phyloP scores from a whole-genome alignment of 2,113 vertebrate genomes.

The Vanacampus margaritifer region DNA sequence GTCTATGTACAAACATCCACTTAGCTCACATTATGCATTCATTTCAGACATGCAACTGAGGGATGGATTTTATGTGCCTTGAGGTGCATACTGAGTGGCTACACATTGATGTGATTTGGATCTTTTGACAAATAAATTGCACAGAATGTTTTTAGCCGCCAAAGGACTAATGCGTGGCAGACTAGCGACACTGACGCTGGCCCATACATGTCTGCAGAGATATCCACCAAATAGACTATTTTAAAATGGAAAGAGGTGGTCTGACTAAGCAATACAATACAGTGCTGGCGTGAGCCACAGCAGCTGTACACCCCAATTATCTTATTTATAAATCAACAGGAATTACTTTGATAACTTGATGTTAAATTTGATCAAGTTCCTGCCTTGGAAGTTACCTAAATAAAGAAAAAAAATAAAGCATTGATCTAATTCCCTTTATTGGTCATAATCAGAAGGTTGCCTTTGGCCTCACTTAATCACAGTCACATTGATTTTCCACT shows the following conservation, averaged over 20 bases:
- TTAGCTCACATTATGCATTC: not conserved
- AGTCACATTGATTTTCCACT: constrained; percentile 68
- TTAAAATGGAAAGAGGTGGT: constrained; percentile 96
- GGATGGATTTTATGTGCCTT: constrained; percentile 32
- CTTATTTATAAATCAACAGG: constrained; percentile 96
- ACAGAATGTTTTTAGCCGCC: constrained; percentile 4
- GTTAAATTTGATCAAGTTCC: constrained; percentile 87
- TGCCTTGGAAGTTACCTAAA: constrained; percentile 74
- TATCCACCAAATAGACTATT: constrained; percentile 95
- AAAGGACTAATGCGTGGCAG: constrained; percentile 67
- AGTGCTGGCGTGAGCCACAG: constrained; percentile 11
- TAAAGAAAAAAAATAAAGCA: constrained; percentile 61
- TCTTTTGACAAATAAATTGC: constrained; percentile 57
- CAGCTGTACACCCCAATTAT: constrained; percentile 80
- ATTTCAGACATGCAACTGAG: not conserved
- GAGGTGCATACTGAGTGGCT: not conserved
- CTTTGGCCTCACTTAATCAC: constrained; percentile 67
- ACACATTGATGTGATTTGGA: constrained; percentile 30
- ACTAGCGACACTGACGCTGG: constrained; percentile 83
- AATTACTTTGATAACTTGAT: constrained; percentile 91
- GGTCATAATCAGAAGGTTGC: constrained; percentile 76
- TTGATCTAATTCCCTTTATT: constrained; percentile 86
- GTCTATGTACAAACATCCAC: constrained; percentile 1
- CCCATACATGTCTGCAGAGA: constrained; percentile 76
- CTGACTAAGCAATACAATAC: constrained; percentile 96